phyloP scores from a whole-genome alignment of 2,888 invertebrate species.

The Dolichomitus sp. region DNA sequence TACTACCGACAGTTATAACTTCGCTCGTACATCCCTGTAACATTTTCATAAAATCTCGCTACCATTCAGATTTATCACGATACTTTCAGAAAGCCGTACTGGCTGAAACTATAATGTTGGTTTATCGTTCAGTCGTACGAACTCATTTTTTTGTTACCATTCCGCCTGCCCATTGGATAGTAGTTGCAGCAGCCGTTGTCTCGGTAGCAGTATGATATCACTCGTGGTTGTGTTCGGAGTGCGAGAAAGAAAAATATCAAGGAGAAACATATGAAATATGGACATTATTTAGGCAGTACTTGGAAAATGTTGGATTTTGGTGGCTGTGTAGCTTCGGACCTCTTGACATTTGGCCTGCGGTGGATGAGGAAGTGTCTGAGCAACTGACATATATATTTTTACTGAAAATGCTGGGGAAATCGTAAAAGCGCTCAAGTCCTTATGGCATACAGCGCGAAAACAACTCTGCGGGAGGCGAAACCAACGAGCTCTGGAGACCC shows the following conservation, averaged over 20 bases:
- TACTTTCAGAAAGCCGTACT: constrained; percentile 57
- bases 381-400: constrained; percentile 14
- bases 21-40: constrained; percentile 23
- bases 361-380: background rate
- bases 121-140: constrained; percentile 60
- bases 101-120: constrained; percentile 56
- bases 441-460: background rate
- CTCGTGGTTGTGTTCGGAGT: background rate
- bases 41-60: constrained; percentile 63
- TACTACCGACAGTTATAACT: constrained; percentile 22
- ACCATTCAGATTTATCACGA: constrained; percentile 62
- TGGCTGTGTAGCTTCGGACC: background rate
- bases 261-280: background rate
- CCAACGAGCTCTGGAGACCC: constrained; percentile 36
- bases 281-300: constrained; percentile 31
- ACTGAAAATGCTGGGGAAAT: constrained; percentile 19
- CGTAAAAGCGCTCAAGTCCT: background rate
- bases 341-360: constrained; percentile 15
- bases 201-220: background rate
- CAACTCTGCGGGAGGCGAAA: constrained; percentile 14
- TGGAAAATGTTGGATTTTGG: constrained; percentile 24
- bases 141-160: constrained; percentile 44
- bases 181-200: background rate
- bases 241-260: constrained; percentile 9
- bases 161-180: constrained; percentile 15